phyloP scores from a whole-genome alignment of 2,888 invertebrate genomes.

The Melanargia galathea region DNA sequence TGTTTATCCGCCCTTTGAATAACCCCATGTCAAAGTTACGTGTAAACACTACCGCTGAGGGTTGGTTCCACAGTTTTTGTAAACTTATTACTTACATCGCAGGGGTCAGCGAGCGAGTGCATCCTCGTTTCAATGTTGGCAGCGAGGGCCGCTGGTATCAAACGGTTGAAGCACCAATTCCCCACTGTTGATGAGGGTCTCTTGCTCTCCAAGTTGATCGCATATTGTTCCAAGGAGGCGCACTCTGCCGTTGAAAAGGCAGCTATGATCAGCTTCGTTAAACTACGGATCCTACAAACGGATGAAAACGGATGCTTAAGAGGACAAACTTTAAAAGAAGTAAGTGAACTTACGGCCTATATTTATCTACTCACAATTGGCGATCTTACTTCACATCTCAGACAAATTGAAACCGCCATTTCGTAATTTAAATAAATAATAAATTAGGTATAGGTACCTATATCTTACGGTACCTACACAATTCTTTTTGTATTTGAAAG shows the following conservation, averaged over 20 bases:
- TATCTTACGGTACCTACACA: too few species aligned
- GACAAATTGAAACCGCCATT: too few species aligned
- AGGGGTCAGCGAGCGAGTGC: constrained; percentile 98
- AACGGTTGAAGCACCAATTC: constrained; percentile 91
- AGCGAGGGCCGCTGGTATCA: constrained; percentile 94
- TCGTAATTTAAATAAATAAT: too few species aligned
- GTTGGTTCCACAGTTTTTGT: too few species aligned
- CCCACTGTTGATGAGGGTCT: constrained; percentile 95
- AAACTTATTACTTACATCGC: constrained; percentile 24
- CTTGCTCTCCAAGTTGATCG: constrained; percentile 95
- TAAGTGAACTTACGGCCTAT: too few species aligned
- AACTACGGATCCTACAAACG: constrained; percentile 93
- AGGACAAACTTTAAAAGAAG: constrained; percentile 90
- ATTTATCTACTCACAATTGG: too few species aligned
- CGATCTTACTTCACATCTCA: too few species aligned
- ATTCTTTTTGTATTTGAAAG: too few species aligned
- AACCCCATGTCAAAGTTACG: too few species aligned
- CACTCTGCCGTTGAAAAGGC: constrained; percentile 97
- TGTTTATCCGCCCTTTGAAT: too few species aligned
- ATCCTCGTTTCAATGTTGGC: constrained; percentile 95
- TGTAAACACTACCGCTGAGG: too few species aligned
- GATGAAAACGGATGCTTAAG: constrained; percentile 91
- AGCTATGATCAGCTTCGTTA: constrained; percentile 96
- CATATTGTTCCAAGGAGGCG: constrained; percentile 94
- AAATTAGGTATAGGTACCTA: too few species aligned